Base-by-base conservation (phyloP, 2,888 invertebrate species). In the Sialis fuliginosa region DNA sequence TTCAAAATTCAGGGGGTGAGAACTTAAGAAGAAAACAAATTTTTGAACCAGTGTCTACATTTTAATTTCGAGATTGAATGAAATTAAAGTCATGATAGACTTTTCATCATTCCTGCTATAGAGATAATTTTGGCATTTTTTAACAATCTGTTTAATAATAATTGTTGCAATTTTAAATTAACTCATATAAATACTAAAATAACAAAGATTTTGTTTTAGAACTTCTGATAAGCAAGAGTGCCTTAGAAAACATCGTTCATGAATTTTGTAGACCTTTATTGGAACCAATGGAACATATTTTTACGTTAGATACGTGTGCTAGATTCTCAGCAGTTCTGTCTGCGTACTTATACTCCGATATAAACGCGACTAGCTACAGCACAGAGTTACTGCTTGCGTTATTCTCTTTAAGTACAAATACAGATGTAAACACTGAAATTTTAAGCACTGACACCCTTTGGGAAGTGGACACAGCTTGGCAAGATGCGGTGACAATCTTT, bases 391-490 rank as follows among this genome's bases (percentile, higher is more conserved):
- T 74, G 31, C 49, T 72, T 4, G 61, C 64, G 10, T 55, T 74
- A 30, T 72, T 69, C 51, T 60, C 61, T 51, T 63, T 73, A 39
- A 66, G 67, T 35, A 62, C 70, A 48, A 61, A 63, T 48, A 57
- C 57, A 2, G 57, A 55, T 7, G 52, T 57, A n/a, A 60, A 60
- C 55, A 59, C 50, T 54, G 68, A 54, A 53, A 56, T 55, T 12
- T 48, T 71, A 47, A 60, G 66, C 1, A 50, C 62, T 48, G 74
- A 72, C 51, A 72, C 74, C 8, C 61, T 74, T 53, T 66, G 68
- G 66, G 76, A 75, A 60, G 62, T 70, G 37, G 70, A 68, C 13
- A 68, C 71, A 10, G 68, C 74, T 39, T 75, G 76, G 75, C 73
- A 71, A 56, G 74, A 74, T 59, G 68, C 68, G 6, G 52, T 74